Conservation (phyloP, 1,140 invertebrate species). For the Cepaea nemoralis region DNA sequence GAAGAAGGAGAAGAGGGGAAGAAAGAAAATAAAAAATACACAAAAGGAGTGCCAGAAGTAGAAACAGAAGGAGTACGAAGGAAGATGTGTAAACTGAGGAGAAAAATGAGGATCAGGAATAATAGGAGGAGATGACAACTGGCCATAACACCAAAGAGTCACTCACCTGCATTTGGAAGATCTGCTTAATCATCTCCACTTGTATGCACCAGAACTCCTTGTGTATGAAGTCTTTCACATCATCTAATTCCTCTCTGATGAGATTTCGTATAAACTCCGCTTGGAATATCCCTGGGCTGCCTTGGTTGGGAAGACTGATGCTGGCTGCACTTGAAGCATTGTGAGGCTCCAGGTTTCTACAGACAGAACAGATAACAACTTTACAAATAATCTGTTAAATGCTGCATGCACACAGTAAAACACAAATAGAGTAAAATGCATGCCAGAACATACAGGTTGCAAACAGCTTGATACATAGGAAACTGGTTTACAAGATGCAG, state of each 20-base stretch:
- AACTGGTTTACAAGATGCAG: no score
- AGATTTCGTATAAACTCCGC: slow-evolving; percentile 26
- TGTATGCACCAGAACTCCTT: slow-evolving; percentile 26
- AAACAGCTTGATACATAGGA: no score
- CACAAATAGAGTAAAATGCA: no score
- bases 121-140: no score
- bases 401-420: no score
- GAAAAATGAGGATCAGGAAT: no score
- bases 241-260: slow-evolving; percentile 25
- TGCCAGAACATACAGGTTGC: no score
- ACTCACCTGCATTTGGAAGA: slow-evolving; percentile 21
- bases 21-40: background rate
- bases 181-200: slow-evolving; percentile 24
- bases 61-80: no score
- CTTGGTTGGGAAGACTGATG: background rate
- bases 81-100: no score
- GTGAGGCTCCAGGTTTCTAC: background rate
- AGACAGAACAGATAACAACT: no score
- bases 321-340: background rate
- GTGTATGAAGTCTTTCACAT: slow-evolving; percentile 20
- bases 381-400: no score
- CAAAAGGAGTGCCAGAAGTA: no score
- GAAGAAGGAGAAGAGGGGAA: background rate
- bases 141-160: background rate
- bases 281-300: slow-evolving; percentile 3